These are phyloP conservation scores for Alouatta palliata DNA, from an alignment of 2,113 vertebrate genomes.

Conservation along the genomic window DNA sequence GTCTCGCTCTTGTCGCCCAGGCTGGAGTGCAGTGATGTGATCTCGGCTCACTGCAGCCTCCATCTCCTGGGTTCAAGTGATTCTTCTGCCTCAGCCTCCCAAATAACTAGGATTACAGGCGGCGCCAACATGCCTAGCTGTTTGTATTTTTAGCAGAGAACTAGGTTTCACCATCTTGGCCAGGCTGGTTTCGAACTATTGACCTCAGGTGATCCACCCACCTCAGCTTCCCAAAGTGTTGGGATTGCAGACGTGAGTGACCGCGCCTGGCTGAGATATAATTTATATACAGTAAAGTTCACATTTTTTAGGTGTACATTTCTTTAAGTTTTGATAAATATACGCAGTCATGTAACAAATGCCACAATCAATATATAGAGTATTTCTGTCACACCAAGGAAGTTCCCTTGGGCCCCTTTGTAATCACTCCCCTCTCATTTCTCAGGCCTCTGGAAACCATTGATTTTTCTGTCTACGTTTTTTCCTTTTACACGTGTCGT, in stretches of 20 bases:
- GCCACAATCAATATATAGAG: too few relatives aligned
- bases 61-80: too few relatives aligned
- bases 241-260: too few relatives aligned
- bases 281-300: neutral
- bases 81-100: neutral
- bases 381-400: neutral
- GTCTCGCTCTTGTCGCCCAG: too few relatives aligned
- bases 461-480: neutral
- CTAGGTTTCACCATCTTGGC: neutral
- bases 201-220: neutral
- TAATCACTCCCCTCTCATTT: neutral
- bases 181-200: neutral
- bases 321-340: neutral
- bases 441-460: neutral
- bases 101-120: neutral
- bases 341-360: neutral
- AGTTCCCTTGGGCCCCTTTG: neutral
- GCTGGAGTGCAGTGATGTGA: too few relatives aligned
- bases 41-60: too few relatives aligned
- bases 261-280: rapidly evolving
- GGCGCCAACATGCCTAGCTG: neutral
- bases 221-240: too few relatives aligned
- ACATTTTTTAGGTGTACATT: neutral
- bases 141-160: neutral
- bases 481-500: neutral